phyloP scores from a whole-genome alignment of 2,797 vertebrate species.

The Natrix natrix region DNA sequence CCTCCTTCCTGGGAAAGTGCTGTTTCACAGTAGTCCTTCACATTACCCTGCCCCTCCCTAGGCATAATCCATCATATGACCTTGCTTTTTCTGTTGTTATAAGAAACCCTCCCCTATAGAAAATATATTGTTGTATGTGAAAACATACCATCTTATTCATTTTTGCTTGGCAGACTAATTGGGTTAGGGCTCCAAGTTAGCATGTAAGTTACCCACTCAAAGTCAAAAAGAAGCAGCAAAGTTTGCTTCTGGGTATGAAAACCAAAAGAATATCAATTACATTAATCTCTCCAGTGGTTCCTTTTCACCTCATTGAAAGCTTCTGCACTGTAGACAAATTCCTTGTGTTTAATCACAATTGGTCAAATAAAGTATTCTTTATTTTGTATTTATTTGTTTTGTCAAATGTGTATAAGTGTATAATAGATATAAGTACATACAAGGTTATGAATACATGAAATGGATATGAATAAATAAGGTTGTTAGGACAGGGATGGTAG shows the following conservation, averaged over 20 bases:
- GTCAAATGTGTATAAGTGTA: too few relatives aligned
- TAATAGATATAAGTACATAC: too few relatives aligned
- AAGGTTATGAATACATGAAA: too few relatives aligned
- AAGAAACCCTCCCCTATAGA: slow-evolving; percentile 28
- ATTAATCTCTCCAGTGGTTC: background rate
- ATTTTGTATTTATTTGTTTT: too few relatives aligned
- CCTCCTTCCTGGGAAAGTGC: background rate
- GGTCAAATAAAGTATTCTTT: background rate
- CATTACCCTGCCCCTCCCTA: background rate
- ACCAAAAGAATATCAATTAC: background rate
- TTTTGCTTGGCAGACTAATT: background rate
- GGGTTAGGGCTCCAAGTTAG: accelerated
- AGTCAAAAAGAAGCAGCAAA: background rate
- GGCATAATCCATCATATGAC: background rate
- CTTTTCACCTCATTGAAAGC: background rate
- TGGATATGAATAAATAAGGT: too few relatives aligned
- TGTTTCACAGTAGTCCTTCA: background rate
- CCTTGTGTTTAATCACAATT: background rate
- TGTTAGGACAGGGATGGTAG: too few relatives aligned
- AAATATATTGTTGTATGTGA: slow-evolving; percentile 41
- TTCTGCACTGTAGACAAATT: background rate
- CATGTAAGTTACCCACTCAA: slow-evolving; percentile 18
- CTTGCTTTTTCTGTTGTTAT: background rate
- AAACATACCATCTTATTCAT: accelerated
- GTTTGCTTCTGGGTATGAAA: background rate